Percentiles rank a stretch among this genome's conserved stretches.
Evolutionary conservation across 2,888 invertebrate genomes (phyloP).

Genomic region (Dolichomitus sp.): DNA sequence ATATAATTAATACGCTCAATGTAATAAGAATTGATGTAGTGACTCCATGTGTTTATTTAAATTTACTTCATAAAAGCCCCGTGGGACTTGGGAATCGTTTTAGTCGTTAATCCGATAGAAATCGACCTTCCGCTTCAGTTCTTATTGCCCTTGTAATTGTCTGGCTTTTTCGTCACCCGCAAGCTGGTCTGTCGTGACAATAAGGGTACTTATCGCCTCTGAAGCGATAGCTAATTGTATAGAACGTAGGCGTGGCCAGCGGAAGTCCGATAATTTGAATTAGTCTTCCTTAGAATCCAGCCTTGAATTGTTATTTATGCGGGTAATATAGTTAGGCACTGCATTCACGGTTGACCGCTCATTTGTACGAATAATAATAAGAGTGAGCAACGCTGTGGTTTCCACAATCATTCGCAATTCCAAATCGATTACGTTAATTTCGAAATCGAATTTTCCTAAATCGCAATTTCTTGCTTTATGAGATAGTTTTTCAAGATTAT

Average conservation of each 20-base stretch:
- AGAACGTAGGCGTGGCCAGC: conserved; percentile 50
- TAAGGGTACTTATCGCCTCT: conserved; percentile 20
- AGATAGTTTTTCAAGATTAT: neutral
- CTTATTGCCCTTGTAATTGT: neutral
- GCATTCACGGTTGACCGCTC: conserved; percentile 11
- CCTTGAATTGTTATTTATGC: conserved; percentile 52
- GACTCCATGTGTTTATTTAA: conserved; percentile 3
- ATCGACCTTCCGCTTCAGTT: neutral
- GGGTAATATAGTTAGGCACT: neutral
- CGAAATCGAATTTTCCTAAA: neutral
- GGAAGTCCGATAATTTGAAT: conserved; percentile 33
- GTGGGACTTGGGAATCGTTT: neutral
- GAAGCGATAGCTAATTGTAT: conserved; percentile 26
- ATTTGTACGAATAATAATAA: neutral
- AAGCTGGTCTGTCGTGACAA: neutral
- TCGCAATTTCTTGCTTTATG: neutral
- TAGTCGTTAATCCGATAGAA: conserved; percentile 3
- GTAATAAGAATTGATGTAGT: conserved; percentile 1
- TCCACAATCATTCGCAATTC: neutral
- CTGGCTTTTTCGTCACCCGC: neutral
- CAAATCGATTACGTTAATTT: neutral
- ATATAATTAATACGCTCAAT: conserved; percentile 16
- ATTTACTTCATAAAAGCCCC: neutral
- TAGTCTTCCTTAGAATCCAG: conserved; percentile 18
- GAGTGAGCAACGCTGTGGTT: neutral